A percentile compares a stretch with the other conserved stretches of the same genome.
These are phyloP conservation scores for Thelaira solivaga DNA, from an alignment of 2,888 invertebrate species.

Conservation along the genomic window DNA sequence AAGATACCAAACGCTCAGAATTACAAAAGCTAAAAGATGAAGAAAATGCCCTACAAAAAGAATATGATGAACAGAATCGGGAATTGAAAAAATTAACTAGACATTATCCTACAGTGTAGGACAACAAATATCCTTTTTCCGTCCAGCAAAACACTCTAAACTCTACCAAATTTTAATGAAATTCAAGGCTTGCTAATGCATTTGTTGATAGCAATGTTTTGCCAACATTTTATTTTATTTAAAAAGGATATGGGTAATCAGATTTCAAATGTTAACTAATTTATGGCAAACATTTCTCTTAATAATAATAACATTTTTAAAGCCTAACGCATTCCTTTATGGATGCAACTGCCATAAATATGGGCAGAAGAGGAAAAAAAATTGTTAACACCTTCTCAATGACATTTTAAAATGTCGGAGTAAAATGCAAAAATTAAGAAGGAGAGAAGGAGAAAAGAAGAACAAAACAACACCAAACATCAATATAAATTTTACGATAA, in stretches of 20 bases:
- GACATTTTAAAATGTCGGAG: conserved; percentile 40
- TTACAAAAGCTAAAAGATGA: conserved; percentile 85
- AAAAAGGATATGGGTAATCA: not conserved
- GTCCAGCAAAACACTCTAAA: no score
- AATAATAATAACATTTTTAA: conserved; percentile 15
- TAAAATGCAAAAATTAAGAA: conserved; percentile 4
- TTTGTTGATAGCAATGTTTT: no score
- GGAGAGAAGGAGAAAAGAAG: no score
- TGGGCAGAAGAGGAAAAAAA: not conserved
- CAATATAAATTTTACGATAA: conserved; percentile 74
- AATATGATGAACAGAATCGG: conserved; percentile 82
- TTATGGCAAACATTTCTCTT: conserved; percentile 42
- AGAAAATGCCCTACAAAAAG: conserved; percentile 86
- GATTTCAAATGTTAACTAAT: conserved; percentile 21
- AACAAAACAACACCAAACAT: conserved; percentile 52
- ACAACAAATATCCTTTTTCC: no score
- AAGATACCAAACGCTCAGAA: conserved; percentile 89
- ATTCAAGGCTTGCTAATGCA: no score
- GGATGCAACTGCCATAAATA: conserved; percentile 26
- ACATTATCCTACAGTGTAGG: no score
- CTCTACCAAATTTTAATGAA: no score
- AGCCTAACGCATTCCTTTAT: conserved; percentile 7
- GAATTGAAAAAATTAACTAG: conserved; percentile 84
- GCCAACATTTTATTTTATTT: not conserved
- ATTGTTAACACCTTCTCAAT: conserved; percentile 51